These are phyloP conservation scores for Meloe dianella DNA, from an alignment of 2,888 invertebrate species.

Conservation along the genomic window DNA sequence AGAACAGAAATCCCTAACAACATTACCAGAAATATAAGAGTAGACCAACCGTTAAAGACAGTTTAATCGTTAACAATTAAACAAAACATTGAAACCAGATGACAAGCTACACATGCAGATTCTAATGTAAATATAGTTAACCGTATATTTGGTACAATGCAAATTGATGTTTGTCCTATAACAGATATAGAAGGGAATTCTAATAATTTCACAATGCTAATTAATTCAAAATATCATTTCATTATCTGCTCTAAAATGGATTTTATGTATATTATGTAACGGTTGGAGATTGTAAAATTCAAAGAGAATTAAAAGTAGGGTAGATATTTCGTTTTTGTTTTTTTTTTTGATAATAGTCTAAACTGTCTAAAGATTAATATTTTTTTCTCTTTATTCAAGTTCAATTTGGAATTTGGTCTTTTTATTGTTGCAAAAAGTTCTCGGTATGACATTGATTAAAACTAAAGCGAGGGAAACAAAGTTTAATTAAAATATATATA, in stretches of 20 bases:
- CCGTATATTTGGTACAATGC: slow-evolving; percentile 41
- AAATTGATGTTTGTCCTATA: slow-evolving; percentile 43
- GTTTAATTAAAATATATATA: slow-evolving; percentile 51
- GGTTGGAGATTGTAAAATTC: not conserved
- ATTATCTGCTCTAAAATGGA: slow-evolving; percentile 38
- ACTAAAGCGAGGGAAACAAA: slow-evolving; percentile 42
- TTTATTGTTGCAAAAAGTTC: slow-evolving; percentile 26
- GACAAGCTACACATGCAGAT: slow-evolving; percentile 46
- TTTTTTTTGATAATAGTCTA: not conserved
- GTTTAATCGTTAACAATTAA: slow-evolving; percentile 46
- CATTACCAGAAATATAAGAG: slow-evolving; percentile 29
- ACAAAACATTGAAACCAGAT: slow-evolving; percentile 48
- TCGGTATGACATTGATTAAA: slow-evolving; percentile 28
- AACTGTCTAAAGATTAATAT: too few species aligned
- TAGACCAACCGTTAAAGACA: slow-evolving; percentile 36
- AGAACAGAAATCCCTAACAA: not conserved
- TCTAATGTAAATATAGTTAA: slow-evolving; percentile 48
- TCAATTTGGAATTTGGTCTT: slow-evolving; percentile 8
- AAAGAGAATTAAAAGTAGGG: too few species aligned
- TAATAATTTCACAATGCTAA: slow-evolving; percentile 49
- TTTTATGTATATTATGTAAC: slow-evolving; percentile 18
- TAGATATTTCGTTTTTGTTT: too few species aligned
- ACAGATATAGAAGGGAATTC: slow-evolving; percentile 34
- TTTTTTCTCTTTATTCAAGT: not conserved
- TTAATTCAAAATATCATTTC: slow-evolving; percentile 50